Evolutionary conservation across 2,113 vertebrate species (phyloP), one percentile per base, ranked within the genome.

Genomic region (Myotis lucifugus): DNA sequence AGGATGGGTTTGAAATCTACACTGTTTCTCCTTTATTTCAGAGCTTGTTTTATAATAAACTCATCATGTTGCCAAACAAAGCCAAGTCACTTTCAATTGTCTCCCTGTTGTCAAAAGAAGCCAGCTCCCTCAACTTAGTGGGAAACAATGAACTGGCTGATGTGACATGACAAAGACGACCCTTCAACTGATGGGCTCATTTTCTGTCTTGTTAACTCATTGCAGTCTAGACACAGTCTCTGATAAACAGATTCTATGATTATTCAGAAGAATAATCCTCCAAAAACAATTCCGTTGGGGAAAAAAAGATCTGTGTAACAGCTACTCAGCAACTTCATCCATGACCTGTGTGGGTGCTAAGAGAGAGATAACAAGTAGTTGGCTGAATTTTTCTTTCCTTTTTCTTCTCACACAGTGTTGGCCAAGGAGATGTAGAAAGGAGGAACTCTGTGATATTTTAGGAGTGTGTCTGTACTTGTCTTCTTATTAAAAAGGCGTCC

Each of bases 11-110:
- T 91, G 17, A 86, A 94, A 79, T 82, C 34, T 59, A 76, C 32
- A 21, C 10, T 64, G 27, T 10, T 85, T 89, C 46, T 87, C 50
- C n/a, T n/a, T n/a, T 13, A 19, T 93, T 93, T 95, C 29, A 56
- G 48, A 76, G 34, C 29, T 85, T 85, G 50, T 82, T 88, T 95
- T 79, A 18, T 91, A 88, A 92, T 91, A 84, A 94, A 79, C 25
- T 34, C 4, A 72, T 91, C 34, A 73, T 61, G 32, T 86, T 15
- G 4, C 34, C 70, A 21, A 93, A 88, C 72, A 90, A 79, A 85
- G 50, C 54, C 29, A 93, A 90, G 25, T 52, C 50, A 81, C 48
- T 70, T 93, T 90, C 70, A 88, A 56, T 17, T 48, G 52, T 54
- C 56, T 92, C 64, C 27, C 64, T 87, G 3, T 76, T 85, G 32